Evolutionary conservation across 53 echinoderm and acorn worm genomes (phyloP).

Genomic region (Henricia sp.): DNA sequence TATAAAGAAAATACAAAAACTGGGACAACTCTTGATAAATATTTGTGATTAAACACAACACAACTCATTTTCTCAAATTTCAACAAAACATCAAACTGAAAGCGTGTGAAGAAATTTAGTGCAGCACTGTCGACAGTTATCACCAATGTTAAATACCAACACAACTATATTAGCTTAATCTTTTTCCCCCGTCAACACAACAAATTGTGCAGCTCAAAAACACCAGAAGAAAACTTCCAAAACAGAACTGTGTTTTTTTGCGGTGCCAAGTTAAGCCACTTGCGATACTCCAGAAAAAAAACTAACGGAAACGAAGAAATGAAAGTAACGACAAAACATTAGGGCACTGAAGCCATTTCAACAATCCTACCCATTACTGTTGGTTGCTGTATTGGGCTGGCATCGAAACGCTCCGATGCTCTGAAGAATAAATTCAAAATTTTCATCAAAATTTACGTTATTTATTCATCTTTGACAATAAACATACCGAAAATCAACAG

Average conservation of each 20-base stretch:
- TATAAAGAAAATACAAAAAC: not conserved
- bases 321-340: not conserved
- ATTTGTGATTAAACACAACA: no score
- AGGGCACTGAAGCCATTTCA: no score
- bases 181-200: not conserved
- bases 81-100: no score
- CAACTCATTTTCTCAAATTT: no score
- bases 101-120: no score
- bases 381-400: constrained; percentile 8
- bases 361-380: constrained; percentile 55
- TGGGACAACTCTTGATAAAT: not conserved
- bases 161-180: not conserved
- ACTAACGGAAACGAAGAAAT: not conserved
- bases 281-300: not conserved
- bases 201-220: not conserved
- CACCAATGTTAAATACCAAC: no score
- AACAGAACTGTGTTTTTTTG: not conserved
- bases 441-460: not conserved
- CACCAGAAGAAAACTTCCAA: not conserved
- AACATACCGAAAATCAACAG: no score
- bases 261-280: not conserved
- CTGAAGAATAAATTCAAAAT: constrained; percentile 15
- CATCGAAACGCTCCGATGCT: constrained; percentile 22
- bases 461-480: no score
- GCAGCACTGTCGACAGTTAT: no score